Evolutionary conservation across 2,797 vertebrate genomes (phyloP), one percentile per base, ranked within the genome.

Genomic region (Cossypha heuglini): DNA sequence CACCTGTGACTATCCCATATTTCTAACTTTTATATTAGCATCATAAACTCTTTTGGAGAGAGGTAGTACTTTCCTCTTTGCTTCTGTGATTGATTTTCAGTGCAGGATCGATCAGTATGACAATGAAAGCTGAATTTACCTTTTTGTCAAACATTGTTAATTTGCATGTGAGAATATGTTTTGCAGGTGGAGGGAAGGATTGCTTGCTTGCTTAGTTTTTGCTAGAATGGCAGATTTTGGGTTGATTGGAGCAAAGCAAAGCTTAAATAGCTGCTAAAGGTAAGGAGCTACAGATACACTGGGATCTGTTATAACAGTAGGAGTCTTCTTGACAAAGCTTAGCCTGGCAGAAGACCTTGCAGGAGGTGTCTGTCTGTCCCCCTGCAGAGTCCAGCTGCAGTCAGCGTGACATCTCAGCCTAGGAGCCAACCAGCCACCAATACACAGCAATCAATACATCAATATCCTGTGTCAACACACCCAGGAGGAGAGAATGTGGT

Each of bases 141-240:
- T 28, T 55, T 59, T 63, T n/a, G 20, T 7, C 7, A 10, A 64
- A 40, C 5, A 8, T 4, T 42, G 18, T 40, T 48, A 68, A 58
- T 74, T 74, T 3, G 0, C 12, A 26, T 3, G 2, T 22, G 7
- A 49, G 1, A 57, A 16, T 25, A 8, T 43, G 5, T 14, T 6
- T 29, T 78, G 14, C 1, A 5, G 40, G 42, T 38, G 13, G 28
- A 79, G 6, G 38, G 10, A 78, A 81, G 25, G 17, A 48, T 40
- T 66, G 1, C 3, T 62, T 46, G 4, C 5, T 48, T 55, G 9
- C 11, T 40, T 58, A 2, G 1, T 8, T 43, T 85, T 73, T 71
- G 17, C 24, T 46, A 16, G 8, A 49, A 22, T 17, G 16, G 43
- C 31, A 83, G 15, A 54, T 48, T 82, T 46, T 54, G n/a, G 57